Conservation (phyloP, 1,140 invertebrate genomes). For the Goniozus legneri region DNA sequence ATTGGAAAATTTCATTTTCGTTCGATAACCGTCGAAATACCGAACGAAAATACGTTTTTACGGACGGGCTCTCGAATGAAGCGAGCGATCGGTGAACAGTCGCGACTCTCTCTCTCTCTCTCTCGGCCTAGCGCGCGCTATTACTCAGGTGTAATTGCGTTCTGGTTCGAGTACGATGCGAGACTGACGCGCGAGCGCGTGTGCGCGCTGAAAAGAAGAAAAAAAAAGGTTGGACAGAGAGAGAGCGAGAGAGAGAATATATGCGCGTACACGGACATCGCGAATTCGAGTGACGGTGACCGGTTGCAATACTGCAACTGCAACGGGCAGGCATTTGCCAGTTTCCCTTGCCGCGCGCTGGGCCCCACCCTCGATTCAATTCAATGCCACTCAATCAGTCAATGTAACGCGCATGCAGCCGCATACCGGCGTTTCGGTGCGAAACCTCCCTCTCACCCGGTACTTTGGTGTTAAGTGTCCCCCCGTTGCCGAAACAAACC, state of each 20-base stretch:
- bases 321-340: conserved; percentile 42
- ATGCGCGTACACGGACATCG: too few relatives aligned
- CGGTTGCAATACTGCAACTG: conserved; percentile 24
- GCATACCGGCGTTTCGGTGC: conserved; percentile 32
- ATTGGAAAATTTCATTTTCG: too few relatives aligned
- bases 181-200: conserved; percentile 11
- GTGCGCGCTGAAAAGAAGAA: conserved; percentile 22
- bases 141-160: conserved; percentile 48
- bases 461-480: conserved; percentile 29
- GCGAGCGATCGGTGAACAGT: too few relatives aligned
- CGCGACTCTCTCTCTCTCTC: too few relatives aligned
- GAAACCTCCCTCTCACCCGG: conserved; percentile 17
- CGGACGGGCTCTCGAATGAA: too few relatives aligned
- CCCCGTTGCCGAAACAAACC: conserved; percentile 24
- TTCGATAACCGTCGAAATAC: too few relatives aligned
- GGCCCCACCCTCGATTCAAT: conserved; percentile 45
- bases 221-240: conserved; percentile 2
- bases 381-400: conserved; percentile 55
- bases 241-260: conserved; percentile 6
- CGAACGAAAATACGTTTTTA: too few relatives aligned
- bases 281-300: too few relatives aligned
- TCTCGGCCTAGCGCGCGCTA: too few relatives aligned
- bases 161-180: too few relatives aligned
- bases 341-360: conserved; percentile 23
- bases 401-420: conserved; percentile 49